Evolutionary conservation across 2,888 invertebrate species (phyloP).

Genomic region (Anodontia alba): DNA sequence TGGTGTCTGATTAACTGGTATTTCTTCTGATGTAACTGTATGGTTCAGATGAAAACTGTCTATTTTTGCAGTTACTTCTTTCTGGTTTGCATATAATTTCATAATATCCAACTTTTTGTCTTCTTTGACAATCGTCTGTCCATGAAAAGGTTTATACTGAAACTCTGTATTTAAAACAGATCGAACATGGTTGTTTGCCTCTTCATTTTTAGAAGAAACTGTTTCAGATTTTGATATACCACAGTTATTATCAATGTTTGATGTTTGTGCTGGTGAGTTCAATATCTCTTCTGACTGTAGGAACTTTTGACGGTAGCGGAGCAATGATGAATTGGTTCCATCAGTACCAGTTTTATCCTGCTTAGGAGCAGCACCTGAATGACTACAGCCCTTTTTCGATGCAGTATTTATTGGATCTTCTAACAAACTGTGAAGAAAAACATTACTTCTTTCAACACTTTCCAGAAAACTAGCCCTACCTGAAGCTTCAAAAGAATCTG

Average conservation of each 20-base stretch:
- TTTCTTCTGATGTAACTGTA: background rate
- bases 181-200: background rate
- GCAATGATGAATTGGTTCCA: background rate
- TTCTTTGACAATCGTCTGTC: background rate
- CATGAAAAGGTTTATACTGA: background rate
- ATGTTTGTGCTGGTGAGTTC: background rate
- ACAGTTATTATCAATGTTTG: background rate
- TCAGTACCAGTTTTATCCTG: background rate
- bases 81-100: background rate
- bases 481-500: background rate
- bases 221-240: background rate
- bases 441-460: slow-evolving; percentile 8
- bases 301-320: background rate
- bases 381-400: background rate
- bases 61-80: background rate
- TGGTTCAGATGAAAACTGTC: background rate
- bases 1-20: background rate
- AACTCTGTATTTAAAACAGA: background rate
- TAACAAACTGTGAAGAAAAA: background rate
- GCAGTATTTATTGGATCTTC: background rate
- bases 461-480: background rate
- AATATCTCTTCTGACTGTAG: background rate
- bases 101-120: background rate
- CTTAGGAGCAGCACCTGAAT: background rate
- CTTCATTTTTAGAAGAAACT: background rate